Percentiles rank a stretch among this genome's conserved stretches.
phyloP scores from a whole-genome alignment of 35 echinoderm and acorn worm genomes.

The Acanthaster planci region DNA sequence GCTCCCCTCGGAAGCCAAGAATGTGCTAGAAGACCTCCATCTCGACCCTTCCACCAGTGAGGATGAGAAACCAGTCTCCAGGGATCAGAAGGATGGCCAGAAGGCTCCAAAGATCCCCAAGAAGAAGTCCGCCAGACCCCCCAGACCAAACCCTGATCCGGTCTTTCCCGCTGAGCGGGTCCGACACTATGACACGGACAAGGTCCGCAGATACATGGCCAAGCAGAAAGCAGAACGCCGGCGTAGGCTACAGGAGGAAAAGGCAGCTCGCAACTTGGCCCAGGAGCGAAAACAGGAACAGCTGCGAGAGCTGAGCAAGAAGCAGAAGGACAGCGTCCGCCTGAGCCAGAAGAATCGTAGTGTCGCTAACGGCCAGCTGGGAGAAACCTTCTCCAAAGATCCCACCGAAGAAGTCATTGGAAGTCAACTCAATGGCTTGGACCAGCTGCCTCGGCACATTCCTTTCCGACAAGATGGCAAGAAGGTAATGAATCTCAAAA shows the following conservation, averaged over 20 bases:
- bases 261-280: slow-evolving; percentile 53
- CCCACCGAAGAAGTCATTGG: neutral
- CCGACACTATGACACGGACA: slow-evolving; percentile 78
- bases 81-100: slow-evolving; percentile 27
- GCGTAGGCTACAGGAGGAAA: slow-evolving; percentile 77
- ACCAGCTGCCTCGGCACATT: slow-evolving; percentile 27
- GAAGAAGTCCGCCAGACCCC: neutral
- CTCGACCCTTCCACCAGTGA: slow-evolving; percentile 59
- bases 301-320: slow-evolving; percentile 77
- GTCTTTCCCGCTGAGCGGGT: slow-evolving; percentile 48
- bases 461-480: slow-evolving; percentile 25
- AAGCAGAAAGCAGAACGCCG: slow-evolving; percentile 78
- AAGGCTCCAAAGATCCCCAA: slow-evolving; percentile 19
- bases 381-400: slow-evolving; percentile 87
- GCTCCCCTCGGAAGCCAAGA: slow-evolving; percentile 76
- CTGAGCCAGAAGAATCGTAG: slow-evolving; percentile 10
- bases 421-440: neutral
- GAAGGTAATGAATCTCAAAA: slow-evolving; percentile 8
- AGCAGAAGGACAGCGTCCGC: slow-evolving; percentile 82
- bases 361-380: slow-evolving; percentile 9
- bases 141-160: slow-evolving; percentile 2
- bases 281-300: slow-evolving; percentile 78
- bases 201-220: slow-evolving; percentile 90
- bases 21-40: slow-evolving; percentile 83
- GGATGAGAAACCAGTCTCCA: slow-evolving; percentile 26